These are phyloP conservation scores for Zaprionus lachaisei DNA, from an alignment of 1,140 invertebrate species.

Conservation along the genomic window DNA sequence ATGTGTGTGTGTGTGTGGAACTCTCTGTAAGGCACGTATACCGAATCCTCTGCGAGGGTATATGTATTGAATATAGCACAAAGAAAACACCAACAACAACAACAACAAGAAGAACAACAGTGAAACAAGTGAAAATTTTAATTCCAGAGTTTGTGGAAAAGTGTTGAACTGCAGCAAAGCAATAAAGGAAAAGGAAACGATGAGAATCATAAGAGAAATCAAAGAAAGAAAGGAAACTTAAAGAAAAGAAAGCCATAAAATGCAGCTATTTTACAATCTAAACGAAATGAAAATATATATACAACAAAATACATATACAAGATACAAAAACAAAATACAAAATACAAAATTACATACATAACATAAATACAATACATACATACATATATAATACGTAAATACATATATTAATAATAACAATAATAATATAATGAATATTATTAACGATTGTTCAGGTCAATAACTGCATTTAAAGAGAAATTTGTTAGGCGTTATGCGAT, in stretches of 20 bases:
- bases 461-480: slow-evolving; percentile 75
- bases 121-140: slow-evolving; percentile 16
- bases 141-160: slow-evolving; percentile 20
- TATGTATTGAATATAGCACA: slow-evolving; percentile 2
- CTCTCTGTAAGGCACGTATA: not conserved
- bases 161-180: slow-evolving; percentile 13
- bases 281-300: slow-evolving; percentile 5
- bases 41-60: not conserved
- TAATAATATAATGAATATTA: slow-evolving; percentile 36
- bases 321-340: slow-evolving; percentile 33
- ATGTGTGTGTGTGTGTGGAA: too few relatives aligned
- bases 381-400: slow-evolving; percentile 35
- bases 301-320: slow-evolving; percentile 30
- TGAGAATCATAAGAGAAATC: slow-evolving; percentile 18
- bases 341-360: slow-evolving; percentile 36
- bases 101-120: not conserved
- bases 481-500: slow-evolving; percentile 67
- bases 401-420: slow-evolving; percentile 33
- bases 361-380: slow-evolving; percentile 28
- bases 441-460: slow-evolving; percentile 77
- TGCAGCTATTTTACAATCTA: slow-evolving; percentile 47
- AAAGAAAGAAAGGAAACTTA: slow-evolving; percentile 17
- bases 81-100: slow-evolving; percentile 8
- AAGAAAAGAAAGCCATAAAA: slow-evolving; percentile 24
- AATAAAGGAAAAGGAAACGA: slow-evolving; percentile 22